Percentiles rank a stretch among this genome's conserved stretches.
Evolutionary conservation across 2,888 invertebrate genomes (phyloP).

Genomic region (Machimus rusticus): DNA sequence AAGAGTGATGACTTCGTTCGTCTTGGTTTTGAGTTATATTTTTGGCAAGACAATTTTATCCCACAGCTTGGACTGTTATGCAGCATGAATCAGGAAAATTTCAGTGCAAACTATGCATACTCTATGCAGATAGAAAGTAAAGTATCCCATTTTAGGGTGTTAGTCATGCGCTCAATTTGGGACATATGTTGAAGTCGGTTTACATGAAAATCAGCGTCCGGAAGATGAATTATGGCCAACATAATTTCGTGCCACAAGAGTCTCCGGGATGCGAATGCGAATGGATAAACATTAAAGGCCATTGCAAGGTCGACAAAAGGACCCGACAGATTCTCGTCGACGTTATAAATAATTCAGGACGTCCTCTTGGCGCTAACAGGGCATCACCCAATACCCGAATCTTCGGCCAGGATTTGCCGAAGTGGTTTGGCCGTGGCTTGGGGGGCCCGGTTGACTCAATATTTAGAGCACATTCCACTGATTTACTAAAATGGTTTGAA

Average conservation of each 20-base stretch:
- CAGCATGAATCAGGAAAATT: background rate
- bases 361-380: conserved; percentile 28
- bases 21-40: background rate
- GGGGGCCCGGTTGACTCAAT: background rate
- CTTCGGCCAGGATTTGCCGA: background rate
- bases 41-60: background rate
- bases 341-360: conserved; percentile 29
- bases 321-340: background rate
- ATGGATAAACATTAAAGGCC: conserved; percentile 14
- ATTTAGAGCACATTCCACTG: conserved; percentile 21
- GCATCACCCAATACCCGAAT: background rate
- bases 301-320: background rate
- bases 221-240: background rate
- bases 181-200: background rate
- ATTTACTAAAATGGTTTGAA: conserved; percentile 12
- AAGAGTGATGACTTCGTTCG: background rate
- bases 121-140: background rate
- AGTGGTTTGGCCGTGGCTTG: background rate
- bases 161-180: background rate
- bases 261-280: background rate
- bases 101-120: background rate
- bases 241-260: background rate
- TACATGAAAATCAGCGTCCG: background rate
- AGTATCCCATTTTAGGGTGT: background rate
- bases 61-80: background rate